Evolutionary conservation across 2,888 invertebrate species (phyloP).

Genomic region (Plemyria rubiginata): DNA sequence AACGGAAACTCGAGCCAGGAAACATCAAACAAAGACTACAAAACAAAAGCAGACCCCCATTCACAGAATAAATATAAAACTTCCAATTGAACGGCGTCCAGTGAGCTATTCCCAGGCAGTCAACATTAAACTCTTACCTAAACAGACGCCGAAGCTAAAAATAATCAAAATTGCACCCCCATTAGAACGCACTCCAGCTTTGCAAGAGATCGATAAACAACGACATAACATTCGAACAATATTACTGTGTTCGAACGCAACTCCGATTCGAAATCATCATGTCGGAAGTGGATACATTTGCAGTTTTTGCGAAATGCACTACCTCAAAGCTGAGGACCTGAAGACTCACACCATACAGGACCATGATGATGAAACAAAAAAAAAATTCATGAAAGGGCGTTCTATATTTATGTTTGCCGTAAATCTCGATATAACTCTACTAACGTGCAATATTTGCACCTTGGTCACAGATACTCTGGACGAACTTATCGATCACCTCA

Average conservation of each 20-base stretch:
- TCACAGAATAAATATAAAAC: conserved; percentile 7
- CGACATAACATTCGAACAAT: conserved; percentile 48
- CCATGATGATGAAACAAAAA: conserved; percentile 31
- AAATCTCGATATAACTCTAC: conserved; percentile 63
- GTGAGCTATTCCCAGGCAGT: neutral
- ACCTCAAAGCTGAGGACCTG: conserved; percentile 52
- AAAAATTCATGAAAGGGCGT: conserved; percentile 27
- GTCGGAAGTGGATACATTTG: conserved; percentile 55
- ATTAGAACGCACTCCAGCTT: neutral
- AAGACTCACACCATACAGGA: conserved; percentile 55
- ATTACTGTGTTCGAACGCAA: conserved; percentile 52
- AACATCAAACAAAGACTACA: conserved; percentile 33
- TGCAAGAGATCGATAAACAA: conserved; percentile 20
- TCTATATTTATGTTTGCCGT: conserved; percentile 44
- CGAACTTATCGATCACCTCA: conserved; percentile 52
- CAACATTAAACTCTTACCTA: conserved; percentile 9
- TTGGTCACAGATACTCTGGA: conserved; percentile 42
- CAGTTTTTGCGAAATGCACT: conserved; percentile 56
- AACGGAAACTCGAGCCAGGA: conserved; percentile 6
- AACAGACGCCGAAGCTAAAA: neutral
- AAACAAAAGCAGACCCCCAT: neutral
- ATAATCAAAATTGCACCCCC: conserved; percentile 7
- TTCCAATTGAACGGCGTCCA: conserved; percentile 4
- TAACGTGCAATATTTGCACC: conserved; percentile 60
- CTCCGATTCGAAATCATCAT: conserved; percentile 51